Percentiles rank a stretch among this genome's conserved stretches.
Evolutionary conservation across 2,113 vertebrate genomes (phyloP).

Genomic region (Chaenogobius annularis): DNA sequence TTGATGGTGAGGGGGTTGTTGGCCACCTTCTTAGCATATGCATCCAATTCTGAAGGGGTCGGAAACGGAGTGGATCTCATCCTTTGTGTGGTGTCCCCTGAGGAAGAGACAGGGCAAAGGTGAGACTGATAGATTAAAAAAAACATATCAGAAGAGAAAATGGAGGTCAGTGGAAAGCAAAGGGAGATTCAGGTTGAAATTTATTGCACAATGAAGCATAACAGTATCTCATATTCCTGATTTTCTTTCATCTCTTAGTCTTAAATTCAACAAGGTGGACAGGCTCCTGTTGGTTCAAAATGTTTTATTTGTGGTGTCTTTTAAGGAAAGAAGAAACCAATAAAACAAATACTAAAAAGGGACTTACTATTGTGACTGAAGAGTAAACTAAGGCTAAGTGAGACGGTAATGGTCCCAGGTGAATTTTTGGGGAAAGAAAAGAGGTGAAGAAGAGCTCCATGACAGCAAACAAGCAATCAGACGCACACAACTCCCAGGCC

Average conservation of each 20-base stretch:
- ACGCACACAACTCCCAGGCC: constrained; percentile 61
- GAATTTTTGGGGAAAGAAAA: constrained; percentile 42
- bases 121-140: constrained; percentile 7
- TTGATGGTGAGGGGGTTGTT: constrained; percentile 98
- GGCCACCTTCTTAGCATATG: constrained; percentile 99
- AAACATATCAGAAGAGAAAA: background rate
- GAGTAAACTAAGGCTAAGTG: constrained; percentile 57
- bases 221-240: constrained; percentile 40
- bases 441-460: constrained; percentile 57
- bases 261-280: constrained; percentile 14
- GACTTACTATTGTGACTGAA: constrained; percentile 34
- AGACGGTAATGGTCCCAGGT: constrained; percentile 43
- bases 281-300: constrained; percentile 28
- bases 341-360: constrained; percentile 30
- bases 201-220: constrained; percentile 44
- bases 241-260: constrained; percentile 16
- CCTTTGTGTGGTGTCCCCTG: constrained; percentile 99
- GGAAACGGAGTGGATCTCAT: constrained; percentile 99
- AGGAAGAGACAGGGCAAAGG: constrained; percentile 47
- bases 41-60: constrained; percentile 99
- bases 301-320: constrained; percentile 46
- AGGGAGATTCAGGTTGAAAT: constrained; percentile 29
- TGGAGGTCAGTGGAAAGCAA: constrained; percentile 7
- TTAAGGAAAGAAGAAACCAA: constrained; percentile 21
- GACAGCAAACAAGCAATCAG: constrained; percentile 70